Conservation (phyloP, 2,113 vertebrate species). For the Desmodus rotundus region DNA sequence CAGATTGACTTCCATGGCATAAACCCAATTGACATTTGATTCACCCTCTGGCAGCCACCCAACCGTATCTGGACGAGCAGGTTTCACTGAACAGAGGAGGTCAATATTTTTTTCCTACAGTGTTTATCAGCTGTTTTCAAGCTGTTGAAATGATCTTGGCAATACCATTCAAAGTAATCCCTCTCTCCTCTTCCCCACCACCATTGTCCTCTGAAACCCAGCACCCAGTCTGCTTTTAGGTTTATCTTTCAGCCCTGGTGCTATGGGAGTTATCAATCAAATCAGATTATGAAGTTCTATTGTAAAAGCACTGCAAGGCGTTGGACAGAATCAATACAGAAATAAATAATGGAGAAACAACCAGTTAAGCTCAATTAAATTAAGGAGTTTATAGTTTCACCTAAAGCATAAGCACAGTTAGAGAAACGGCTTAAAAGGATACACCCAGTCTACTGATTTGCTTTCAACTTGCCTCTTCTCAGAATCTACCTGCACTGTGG, state of each 20-base stretch:
- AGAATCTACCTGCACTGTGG: not conserved
- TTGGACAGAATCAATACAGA: conserved; percentile 61
- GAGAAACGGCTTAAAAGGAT: not conserved
- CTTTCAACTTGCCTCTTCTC: not conserved
- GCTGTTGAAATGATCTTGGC: conserved; percentile 72
- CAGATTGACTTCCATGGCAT: conserved; percentile 57
- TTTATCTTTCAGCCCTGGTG: conserved; percentile 44
- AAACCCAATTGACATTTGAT: conserved; percentile 73
- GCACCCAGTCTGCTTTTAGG: conserved; percentile 1
- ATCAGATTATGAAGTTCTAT: conserved; percentile 13
- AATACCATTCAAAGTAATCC: conserved; percentile 49
- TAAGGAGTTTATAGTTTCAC: conserved; percentile 54
- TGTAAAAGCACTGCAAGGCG: not conserved
- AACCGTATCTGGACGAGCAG: conserved; percentile 77
- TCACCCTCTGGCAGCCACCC: conserved; percentile 72
- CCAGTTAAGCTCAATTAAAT: conserved; percentile 40
- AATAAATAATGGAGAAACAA: conserved; percentile 36
- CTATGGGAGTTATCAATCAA: conserved; percentile 41
- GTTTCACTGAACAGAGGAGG: conserved; percentile 50
- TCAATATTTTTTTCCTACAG: conserved; percentile 20
- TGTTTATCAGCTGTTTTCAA: conserved; percentile 77
- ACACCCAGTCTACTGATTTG: not conserved
- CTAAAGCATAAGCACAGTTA: not conserved
- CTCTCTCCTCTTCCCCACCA: conserved; percentile 36
- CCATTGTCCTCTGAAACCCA: not conserved